Base-by-base conservation (phyloP, 2,888 invertebrate genomes). In the Melieria omissa region DNA sequence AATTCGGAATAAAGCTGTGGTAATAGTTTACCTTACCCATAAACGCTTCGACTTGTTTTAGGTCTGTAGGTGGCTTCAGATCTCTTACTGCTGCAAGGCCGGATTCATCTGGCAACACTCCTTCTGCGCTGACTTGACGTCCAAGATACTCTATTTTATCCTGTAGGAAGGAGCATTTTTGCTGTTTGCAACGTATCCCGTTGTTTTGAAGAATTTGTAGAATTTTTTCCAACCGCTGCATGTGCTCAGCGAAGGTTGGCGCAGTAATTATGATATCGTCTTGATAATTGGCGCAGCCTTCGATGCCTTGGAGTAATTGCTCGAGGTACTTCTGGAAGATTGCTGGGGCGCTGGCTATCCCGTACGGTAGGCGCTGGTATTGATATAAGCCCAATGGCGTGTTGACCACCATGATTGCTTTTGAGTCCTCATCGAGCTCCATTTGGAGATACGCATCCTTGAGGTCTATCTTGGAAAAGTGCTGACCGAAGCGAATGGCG, bases 121-220 rank as follows among this genome's bases (percentile, higher is more conserved):
- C 76, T 8, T 74, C 57, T 9, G 66, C 64, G 44, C 72, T 74
- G 74, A 58, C 84, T 12, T 60, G 49, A 12, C 74, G 70, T 9
- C 74, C 77, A 12, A 87, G 75, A 77, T 84, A 86, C 10, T 77
- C 74, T 16, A 84, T 75, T 71, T 81, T 73, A 0, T 80, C 65
- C 73, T 81, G 71, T 81, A 83, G 45, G 41, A 66, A 57, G n/a
- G n/a, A 68, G 77, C 84, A 85, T 72, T 86, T 86, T 14, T 78
- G 72, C 49, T 58, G 46, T 54, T 73, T 73, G 44, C 71, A 77
- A 16, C 69, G 60, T 16, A 77, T 71, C 8, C 75, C 76, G 60
- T 71, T 75, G 16, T 9, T 62, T 47, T 65, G n/a, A n/a, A 76
- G 55, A 14, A 74, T 61, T 47, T 67, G 6, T 4, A 75, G 57